Evolutionary conservation across 2,888 invertebrate species (phyloP).

Genomic region (Augiades crinisus): DNA sequence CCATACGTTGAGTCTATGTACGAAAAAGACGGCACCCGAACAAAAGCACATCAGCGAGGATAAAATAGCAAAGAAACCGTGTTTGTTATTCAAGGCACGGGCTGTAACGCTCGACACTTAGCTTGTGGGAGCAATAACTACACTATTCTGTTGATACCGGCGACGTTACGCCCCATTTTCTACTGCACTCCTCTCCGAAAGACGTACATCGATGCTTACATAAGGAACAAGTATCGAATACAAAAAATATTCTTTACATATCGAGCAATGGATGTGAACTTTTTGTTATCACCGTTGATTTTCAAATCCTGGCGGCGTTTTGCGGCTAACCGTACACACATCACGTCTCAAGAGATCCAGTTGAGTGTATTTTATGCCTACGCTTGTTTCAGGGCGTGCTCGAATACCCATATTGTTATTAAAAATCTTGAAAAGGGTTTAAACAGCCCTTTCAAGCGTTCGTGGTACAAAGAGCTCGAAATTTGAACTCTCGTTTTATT

Average conservation of each 20-base stretch:
- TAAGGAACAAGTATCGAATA: not conserved
- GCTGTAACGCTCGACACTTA: conserved; percentile 38
- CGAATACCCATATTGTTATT: conserved; percentile 33
- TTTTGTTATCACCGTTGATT: not conserved
- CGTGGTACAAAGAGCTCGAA: not conserved
- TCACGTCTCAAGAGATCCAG: conserved; percentile 37
- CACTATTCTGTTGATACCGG: conserved; percentile 29
- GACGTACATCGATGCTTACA: not conserved
- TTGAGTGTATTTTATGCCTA: conserved; percentile 39
- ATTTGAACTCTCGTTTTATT: not conserved
- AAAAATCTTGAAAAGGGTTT: conserved; percentile 18
- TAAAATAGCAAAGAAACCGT: conserved; percentile 29
- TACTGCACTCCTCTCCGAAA: not conserved
- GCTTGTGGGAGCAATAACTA: conserved; percentile 37
- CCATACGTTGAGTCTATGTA: conserved; percentile 9
- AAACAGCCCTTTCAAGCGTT: conserved; percentile 7
- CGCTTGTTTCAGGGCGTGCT: conserved; percentile 37
- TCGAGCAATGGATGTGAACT: conserved; percentile 10
- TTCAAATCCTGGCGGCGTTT: not conserved
- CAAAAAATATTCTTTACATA: not conserved
- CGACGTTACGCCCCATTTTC: not conserved
- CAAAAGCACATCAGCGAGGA: conserved; percentile 17
- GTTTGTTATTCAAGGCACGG: conserved; percentile 41
- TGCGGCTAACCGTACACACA: conserved; percentile 24
- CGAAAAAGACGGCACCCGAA: conserved; percentile 17